Conservation (phyloP, 2,797 vertebrate species). For the Myotis findleyi region DNA sequence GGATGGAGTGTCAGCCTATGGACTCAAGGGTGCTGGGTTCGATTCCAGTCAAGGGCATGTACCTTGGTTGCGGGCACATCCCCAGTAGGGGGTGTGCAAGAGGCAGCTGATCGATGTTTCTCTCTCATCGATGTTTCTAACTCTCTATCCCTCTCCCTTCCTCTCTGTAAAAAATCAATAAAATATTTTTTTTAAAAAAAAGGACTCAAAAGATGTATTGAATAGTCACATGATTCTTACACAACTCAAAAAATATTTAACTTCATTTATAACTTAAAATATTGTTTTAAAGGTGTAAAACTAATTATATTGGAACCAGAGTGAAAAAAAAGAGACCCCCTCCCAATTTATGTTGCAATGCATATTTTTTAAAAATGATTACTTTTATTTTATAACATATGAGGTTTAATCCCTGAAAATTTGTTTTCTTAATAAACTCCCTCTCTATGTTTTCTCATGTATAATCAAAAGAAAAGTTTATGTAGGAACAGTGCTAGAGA, state of each 20-base stretch:
- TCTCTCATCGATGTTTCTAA: too few relatives aligned
- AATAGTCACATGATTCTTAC: not conserved
- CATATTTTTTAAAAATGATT: not conserved
- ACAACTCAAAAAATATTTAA: constrained; percentile 43
- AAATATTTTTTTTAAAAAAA: too few relatives aligned
- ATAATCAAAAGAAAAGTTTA: constrained; percentile 1
- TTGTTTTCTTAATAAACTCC: constrained; percentile 15
- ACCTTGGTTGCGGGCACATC: too few relatives aligned
- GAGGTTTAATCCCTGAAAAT: constrained; percentile 34
- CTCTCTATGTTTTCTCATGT: not conserved
- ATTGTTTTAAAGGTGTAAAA: constrained; percentile 12
- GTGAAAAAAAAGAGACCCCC: not conserved
- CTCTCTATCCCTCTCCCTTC: too few relatives aligned
- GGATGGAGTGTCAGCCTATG: too few relatives aligned
- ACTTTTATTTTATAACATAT: not conserved
- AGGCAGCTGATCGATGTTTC: too few relatives aligned
- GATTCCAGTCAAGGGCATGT: too few relatives aligned
- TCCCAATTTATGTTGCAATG: not conserved
- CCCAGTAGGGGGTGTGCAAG: too few relatives aligned
- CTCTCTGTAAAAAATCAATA: too few relatives aligned
- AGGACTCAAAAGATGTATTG: not conserved
- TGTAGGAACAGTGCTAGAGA: not conserved
- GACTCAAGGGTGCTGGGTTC: too few relatives aligned
- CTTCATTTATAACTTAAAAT: constrained; percentile 41
- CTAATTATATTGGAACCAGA: not conserved